Conservation (phyloP, 2,113 vertebrate genomes). For the Polypterus bichir region DNA sequence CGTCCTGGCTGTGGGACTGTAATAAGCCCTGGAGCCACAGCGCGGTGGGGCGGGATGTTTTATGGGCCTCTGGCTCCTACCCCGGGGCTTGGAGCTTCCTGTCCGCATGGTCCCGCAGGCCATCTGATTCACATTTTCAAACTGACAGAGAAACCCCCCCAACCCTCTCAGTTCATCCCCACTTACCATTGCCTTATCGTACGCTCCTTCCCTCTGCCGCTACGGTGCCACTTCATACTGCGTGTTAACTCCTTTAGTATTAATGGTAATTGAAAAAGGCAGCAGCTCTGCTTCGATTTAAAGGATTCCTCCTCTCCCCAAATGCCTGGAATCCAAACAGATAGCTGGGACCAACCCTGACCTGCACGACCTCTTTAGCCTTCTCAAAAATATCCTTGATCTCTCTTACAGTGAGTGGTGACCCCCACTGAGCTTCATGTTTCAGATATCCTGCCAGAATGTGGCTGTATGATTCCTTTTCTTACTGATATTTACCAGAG, state of each 20-base stretch:
- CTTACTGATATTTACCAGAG: no score
- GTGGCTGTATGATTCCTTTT: no score
- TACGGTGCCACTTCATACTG: not conserved
- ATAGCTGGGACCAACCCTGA: conserved; percentile 1
- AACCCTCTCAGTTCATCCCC: not conserved
- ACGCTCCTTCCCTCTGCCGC: no score
- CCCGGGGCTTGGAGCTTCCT: conserved; percentile 8
- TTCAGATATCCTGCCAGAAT: no score
- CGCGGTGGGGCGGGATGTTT: conserved; percentile 10
- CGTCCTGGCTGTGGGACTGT: conserved; percentile 3
- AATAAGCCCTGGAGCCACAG: conserved; percentile 21
- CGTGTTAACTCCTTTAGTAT: not conserved
- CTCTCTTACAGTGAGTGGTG: not conserved
- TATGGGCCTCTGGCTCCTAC: conserved; percentile 14
- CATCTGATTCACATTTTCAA: conserved; percentile 14
- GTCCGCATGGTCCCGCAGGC: conserved; percentile 1
- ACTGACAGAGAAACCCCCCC: not conserved
- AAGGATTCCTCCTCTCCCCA: not conserved
- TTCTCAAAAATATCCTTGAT: not conserved
- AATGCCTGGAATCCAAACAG: not conserved
- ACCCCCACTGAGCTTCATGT: not conserved
- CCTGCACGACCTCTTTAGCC: not conserved
- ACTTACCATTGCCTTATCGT: not conserved
- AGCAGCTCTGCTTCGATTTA: not conserved
- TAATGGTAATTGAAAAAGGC: conserved; percentile 8